A percentile compares a stretch with the other conserved stretches of the same genome.
Conservation (phyloP, 2,888 invertebrate species). For the Ophion obscuratus region DNA sequence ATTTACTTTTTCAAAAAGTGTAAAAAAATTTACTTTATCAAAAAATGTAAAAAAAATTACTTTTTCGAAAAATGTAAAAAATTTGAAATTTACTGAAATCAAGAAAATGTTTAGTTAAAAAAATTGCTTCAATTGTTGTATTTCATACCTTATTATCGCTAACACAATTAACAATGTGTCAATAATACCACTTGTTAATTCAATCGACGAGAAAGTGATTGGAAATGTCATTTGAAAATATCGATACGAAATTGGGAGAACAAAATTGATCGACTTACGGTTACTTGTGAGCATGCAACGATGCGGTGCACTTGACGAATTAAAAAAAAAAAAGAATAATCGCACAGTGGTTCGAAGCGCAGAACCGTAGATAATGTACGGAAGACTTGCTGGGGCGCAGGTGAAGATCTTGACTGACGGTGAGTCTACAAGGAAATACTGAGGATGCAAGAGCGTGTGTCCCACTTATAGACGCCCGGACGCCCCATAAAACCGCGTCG, state of each 20-base stretch:
- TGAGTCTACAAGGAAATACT: slow-evolving; percentile 81
- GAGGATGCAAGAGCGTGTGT: slow-evolving; percentile 81
- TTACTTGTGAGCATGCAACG: slow-evolving; percentile 34
- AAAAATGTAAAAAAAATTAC: no score
- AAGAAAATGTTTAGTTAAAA: no score
- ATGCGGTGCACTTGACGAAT: slow-evolving; percentile 37
- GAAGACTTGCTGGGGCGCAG: slow-evolving; percentile 54
- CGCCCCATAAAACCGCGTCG: slow-evolving; percentile 75
- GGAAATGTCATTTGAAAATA: not conserved
- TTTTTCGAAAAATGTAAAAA: no score
- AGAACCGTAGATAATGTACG: slow-evolving; percentile 37
- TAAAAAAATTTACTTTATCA: no score
- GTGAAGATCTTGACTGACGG: slow-evolving; percentile 76
- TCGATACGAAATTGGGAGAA: not conserved
- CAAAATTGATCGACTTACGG: slow-evolving; percentile 27
- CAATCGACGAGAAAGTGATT: no score
- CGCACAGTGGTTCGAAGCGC: not conserved
- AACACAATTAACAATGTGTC: no score
- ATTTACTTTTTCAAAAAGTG: no score
- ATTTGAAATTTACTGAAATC: no score
- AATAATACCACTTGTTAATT: no score
- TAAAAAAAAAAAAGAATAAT: slow-evolving; percentile 13
- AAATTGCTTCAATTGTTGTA: no score
- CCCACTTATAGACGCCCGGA: slow-evolving; percentile 81
- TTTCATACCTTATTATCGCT: no score